Conservation (phyloP, 2,113 vertebrate species). For the Thermophis baileyi region DNA sequence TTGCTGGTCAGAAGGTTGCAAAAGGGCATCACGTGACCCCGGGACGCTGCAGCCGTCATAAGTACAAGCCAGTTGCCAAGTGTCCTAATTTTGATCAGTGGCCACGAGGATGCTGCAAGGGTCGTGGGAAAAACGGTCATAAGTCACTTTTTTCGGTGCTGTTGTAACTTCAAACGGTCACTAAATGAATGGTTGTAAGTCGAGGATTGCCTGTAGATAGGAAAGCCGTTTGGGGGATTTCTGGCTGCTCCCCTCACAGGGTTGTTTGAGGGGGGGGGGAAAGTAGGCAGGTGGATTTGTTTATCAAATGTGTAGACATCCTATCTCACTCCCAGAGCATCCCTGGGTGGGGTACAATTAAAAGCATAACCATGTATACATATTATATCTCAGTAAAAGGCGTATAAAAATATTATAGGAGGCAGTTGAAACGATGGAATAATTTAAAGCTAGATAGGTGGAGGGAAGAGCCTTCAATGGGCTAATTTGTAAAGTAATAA, state of each 20-base stretch:
- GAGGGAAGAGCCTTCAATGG: neutral
- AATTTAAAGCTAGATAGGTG: neutral
- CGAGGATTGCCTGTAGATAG: neutral
- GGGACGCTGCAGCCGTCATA: neutral
- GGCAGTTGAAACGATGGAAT: neutral
- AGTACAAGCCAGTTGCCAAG: neutral
- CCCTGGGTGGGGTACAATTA: neutral
- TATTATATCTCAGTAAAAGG: neutral
- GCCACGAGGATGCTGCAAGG: too few relatives aligned
- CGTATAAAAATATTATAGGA: neutral
- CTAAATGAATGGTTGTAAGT: neutral
- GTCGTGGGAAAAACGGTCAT: neutral
- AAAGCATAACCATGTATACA: neutral
- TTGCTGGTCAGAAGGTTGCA: too few relatives aligned
- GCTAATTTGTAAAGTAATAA: neutral
- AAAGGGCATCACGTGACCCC: too few relatives aligned
- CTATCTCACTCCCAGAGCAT: neutral
- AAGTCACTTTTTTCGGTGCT: too few relatives aligned
- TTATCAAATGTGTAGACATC: neutral
- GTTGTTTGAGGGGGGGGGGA: neutral
- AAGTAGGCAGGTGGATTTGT: neutral
- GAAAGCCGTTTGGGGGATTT: neutral
- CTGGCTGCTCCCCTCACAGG: neutral
- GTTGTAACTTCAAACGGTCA: neutral
- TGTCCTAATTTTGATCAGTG: neutral